These are phyloP conservation scores for Lineus longissimus DNA, from an alignment of 1,140 invertebrate genomes.

Conservation along the genomic window DNA sequence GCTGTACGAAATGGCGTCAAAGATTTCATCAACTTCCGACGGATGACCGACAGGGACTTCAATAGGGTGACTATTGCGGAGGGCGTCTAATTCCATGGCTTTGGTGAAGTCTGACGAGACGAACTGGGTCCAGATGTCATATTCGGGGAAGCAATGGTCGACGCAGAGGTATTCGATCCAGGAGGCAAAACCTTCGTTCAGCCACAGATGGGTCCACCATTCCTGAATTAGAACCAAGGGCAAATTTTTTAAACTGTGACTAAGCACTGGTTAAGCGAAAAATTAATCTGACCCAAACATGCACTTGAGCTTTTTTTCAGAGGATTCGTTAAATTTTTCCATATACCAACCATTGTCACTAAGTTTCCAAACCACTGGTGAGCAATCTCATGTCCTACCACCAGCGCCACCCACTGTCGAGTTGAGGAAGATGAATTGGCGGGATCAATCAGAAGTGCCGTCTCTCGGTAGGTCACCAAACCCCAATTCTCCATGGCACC, in stretches of 20 bases:
- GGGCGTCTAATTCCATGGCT: slow-evolving; percentile 51
- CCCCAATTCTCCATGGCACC: slow-evolving; percentile 96
- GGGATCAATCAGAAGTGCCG: slow-evolving; percentile 75
- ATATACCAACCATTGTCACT: slow-evolving; percentile 72
- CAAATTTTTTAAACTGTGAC: too few relatives aligned
- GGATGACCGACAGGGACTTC: slow-evolving; percentile 54
- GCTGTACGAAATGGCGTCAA: slow-evolving; percentile 57
- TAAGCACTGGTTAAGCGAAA: too few relatives aligned
- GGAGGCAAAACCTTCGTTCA: slow-evolving; percentile 56
- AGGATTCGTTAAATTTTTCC: too few relatives aligned
- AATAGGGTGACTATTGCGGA: slow-evolving; percentile 55
- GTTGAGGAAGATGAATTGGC: slow-evolving; percentile 62
- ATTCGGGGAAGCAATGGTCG: slow-evolving; percentile 66
- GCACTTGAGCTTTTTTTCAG: too few relatives aligned
- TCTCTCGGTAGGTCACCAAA: slow-evolving; percentile 78
- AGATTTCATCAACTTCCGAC: slow-evolving; percentile 54
- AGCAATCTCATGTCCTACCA: slow-evolving; percentile 74
- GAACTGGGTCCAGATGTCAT: slow-evolving; percentile 58
- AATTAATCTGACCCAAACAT: too few relatives aligned
- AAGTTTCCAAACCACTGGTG: slow-evolving; percentile 88
- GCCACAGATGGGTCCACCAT: slow-evolving; percentile 57
- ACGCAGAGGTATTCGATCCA: slow-evolving; percentile 47
- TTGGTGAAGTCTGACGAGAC: slow-evolving; percentile 46
- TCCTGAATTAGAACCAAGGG: too few relatives aligned
- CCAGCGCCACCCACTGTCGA: slow-evolving; percentile 71